Evolutionary conservation across 2,113 vertebrate species (phyloP), one percentile per base, ranked within the genome.

Genomic region (Chamaea fasciata): DNA sequence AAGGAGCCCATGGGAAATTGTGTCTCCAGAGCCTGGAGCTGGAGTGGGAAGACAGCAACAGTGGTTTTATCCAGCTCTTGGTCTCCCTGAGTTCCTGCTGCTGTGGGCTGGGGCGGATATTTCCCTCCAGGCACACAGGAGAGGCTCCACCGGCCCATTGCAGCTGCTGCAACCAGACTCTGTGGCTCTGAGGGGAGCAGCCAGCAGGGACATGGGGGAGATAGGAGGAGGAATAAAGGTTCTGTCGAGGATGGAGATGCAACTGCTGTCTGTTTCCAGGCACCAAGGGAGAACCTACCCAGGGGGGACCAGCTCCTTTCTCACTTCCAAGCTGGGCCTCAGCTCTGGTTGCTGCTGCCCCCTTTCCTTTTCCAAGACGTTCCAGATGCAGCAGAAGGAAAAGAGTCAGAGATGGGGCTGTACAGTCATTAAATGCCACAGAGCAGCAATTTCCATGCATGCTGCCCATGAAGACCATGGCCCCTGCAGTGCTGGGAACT

Each of bases 71-170:
- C 10, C 17, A 42, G 68, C 23, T 52, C 23, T 62, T 47, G 47
- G 63, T 70, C 23, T 76, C 46, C 20, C 63, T 22, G 52, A 67
- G 33, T 57, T 84, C 42, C 74, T 80, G 63, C 68, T 75, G 57
- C 56, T 9, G 1, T 10, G 22, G 41, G 3, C 31, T 50, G 56
- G 28, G 22, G 24, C 23, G 46, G 9, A 1, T 7, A 7, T 65
- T 67, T 55, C 65, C 77, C 46, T 49, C 18, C 35, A 44, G 82
- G 60, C 21, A 90, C 8, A 17, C 0, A 1, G 2, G 7, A 41
- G 21, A 50, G 62, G 57, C 56, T 23, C 62, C 63, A 15, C 0
- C 0, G 44, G 24, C n/a, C 50, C 27, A 7, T 2, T 47, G 63
- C 17, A 37, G 80, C 6, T 6, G 28, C 81, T 73, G 70, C 23